Base-by-base conservation (phyloP, 2,888 invertebrate genomes). In the Priocnemis perturbator region DNA sequence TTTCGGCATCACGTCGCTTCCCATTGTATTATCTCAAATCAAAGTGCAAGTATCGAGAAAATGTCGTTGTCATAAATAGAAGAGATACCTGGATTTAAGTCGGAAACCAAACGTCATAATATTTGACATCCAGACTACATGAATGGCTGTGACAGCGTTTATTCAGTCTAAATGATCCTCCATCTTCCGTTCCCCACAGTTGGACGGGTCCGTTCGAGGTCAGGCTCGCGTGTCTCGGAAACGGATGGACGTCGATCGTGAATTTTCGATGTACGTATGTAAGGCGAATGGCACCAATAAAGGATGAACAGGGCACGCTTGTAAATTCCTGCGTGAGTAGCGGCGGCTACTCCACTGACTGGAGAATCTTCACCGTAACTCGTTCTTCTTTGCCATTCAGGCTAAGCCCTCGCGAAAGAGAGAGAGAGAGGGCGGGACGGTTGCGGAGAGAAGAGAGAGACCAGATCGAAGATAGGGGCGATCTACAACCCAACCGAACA, bases 401-500 rank as follows among this genome's bases (percentile, higher is more conserved):
- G 14, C 66, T 72, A 70, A 71, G 68, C 71, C 21, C 59, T 60
- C 71, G 37, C 37, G 7, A 37, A 37, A 9, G 37, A 37, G 37
- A 26, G 23, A 20, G 47, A 23, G 21, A 7, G 48, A 45, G 58
- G 21, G 15, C 2, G 50, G 37, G 56, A 56, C 14, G 23, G 48
- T 55, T 55, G 45, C 17, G 56, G 57, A 67, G 73, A 71, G 69
- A 69, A 65, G 67, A 23, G 64, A 74, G 71, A 78, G 81, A 81
- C 78, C 78, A 83, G 81, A 81, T 82, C 78, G 76, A 78, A 81
- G 85, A 85, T 81, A 79, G 74, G 70, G 71, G 73, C 81, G 79
- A 84, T 86, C 82, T 84, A 82, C 82, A 84, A 77, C 80, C 76
- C 71, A 69, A 69, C 59, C 73, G 71, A 83, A 84, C 83, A 81